Evolutionary conservation across 2,888 invertebrate genomes (phyloP).

Genomic region (Opisthograptis luteolata): DNA sequence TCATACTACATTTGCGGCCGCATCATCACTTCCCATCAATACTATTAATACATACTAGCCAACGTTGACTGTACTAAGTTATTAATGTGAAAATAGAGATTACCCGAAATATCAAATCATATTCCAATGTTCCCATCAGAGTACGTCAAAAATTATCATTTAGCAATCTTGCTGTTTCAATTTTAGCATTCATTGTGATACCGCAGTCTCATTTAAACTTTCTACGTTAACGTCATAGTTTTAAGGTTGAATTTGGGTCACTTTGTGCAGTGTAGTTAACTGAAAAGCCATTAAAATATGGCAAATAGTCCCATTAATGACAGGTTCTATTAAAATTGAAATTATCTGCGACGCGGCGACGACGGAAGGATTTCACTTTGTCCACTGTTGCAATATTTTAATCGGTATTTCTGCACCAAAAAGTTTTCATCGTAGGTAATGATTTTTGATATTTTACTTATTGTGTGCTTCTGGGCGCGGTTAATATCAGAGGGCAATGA

Average conservation of each 20-base stretch:
- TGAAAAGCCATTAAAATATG: slow-evolving; percentile 61
- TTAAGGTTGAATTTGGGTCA: slow-evolving; percentile 33
- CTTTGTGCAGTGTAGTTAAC: slow-evolving; percentile 43
- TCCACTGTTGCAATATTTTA: slow-evolving; percentile 24
- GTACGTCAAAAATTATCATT: slow-evolving; percentile 48
- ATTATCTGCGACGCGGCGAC: slow-evolving; percentile 54
- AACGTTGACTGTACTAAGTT: too few relatives aligned
- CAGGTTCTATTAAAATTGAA: slow-evolving; percentile 63
- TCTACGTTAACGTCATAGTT: slow-evolving; percentile 16
- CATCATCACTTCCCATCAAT: too few relatives aligned
- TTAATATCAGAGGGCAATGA: too few relatives aligned
- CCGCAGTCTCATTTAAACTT: slow-evolving; percentile 26
- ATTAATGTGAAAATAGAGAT: neutral
- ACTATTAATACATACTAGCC: too few relatives aligned
- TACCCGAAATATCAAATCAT: slow-evolving; percentile 8
- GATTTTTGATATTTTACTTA: too few relatives aligned
- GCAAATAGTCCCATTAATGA: slow-evolving; percentile 64
- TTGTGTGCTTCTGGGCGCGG: too few relatives aligned
- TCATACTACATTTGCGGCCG: too few relatives aligned
- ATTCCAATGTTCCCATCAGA: slow-evolving; percentile 26
- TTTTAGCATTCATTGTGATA: slow-evolving; percentile 49
- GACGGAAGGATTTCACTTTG: slow-evolving; percentile 29
- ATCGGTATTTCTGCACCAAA: slow-evolving; percentile 1
- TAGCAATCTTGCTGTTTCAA: slow-evolving; percentile 40
- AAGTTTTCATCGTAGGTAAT: neutral